Percentiles rank a stretch among this genome's conserved stretches.
Conservation (phyloP, 2,797 vertebrate species). For the Gorsachius magnificus region DNA sequence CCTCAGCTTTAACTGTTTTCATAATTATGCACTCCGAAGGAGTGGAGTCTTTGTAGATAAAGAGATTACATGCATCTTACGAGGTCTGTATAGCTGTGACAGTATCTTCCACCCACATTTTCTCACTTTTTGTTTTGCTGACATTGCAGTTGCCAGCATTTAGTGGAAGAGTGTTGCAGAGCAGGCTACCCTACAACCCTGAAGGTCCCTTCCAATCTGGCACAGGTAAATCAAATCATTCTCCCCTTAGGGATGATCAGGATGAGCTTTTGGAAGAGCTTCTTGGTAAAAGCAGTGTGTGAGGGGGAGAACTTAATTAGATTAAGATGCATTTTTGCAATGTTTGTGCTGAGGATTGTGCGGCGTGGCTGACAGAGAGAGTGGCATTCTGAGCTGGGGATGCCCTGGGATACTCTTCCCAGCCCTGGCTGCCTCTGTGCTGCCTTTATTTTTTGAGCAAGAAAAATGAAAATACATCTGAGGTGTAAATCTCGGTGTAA, state of each 20-base stretch:
- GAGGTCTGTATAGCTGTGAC: not conserved
- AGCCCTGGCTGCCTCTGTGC: not conserved
- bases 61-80: constrained; percentile 18
- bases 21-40: not conserved
- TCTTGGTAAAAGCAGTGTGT: not conserved
- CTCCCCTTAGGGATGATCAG: not conserved
- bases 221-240: not conserved
- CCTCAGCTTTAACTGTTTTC: constrained; percentile 20
- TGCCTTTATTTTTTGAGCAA: not conserved
- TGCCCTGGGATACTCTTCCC: not conserved
- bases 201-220: not conserved
- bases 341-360: not conserved
- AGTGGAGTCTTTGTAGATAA: constrained; percentile 14
- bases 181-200: not conserved
- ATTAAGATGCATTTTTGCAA: not conserved
- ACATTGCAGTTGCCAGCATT: not conserved
- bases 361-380: not conserved
- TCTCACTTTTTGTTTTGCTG: not conserved
- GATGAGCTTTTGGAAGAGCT: not conserved
- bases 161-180: not conserved
- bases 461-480: not conserved
- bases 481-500: not conserved
- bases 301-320: not conserved
- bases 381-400: not conserved
- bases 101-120: not conserved